Evolutionary conservation across 2,888 invertebrate species (phyloP).

Genomic region (Gortyna flavago): DNA sequence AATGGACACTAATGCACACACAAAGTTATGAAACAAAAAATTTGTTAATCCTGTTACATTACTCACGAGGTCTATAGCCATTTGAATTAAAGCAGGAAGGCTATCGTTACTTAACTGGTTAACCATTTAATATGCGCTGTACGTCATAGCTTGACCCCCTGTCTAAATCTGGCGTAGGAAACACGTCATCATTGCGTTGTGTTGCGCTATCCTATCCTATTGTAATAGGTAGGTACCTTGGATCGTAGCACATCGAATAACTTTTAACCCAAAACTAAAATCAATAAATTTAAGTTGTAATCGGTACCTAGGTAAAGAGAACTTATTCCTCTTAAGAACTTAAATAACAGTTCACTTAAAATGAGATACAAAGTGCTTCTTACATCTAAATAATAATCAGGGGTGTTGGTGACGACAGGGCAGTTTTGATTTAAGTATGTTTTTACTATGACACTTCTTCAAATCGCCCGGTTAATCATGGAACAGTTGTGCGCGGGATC

Average conservation of each 20-base stretch:
- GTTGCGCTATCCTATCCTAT: not conserved
- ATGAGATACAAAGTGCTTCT: too few relatives aligned
- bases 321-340: too few relatives aligned
- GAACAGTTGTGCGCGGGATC: too few relatives aligned
- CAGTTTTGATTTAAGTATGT: too few relatives aligned
- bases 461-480: too few relatives aligned
- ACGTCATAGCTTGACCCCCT: slow-evolving; percentile 42
- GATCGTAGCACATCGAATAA: too few relatives aligned
- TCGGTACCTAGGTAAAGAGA: not conserved
- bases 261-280: not conserved
- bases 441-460: too few relatives aligned
- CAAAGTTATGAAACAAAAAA: not conserved
- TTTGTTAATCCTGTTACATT: slow-evolving; percentile 1
- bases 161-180: slow-evolving; percentile 26
- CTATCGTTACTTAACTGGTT: slow-evolving; percentile 17
- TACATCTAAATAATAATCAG: too few relatives aligned
- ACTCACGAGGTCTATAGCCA: not conserved
- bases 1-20: too few relatives aligned
- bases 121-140: slow-evolving; percentile 40
- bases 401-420: too few relatives aligned
- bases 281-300: slow-evolving; percentile 1
- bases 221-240: not conserved
- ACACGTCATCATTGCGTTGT: slow-evolving; percentile 13
- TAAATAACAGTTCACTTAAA: too few relatives aligned
- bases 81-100: slow-evolving; percentile 9